A percentile compares a stretch with the other conserved stretches of the same genome.
Conservation (phyloP, 1,140 invertebrate genomes). For the Anastatus disparis region DNA sequence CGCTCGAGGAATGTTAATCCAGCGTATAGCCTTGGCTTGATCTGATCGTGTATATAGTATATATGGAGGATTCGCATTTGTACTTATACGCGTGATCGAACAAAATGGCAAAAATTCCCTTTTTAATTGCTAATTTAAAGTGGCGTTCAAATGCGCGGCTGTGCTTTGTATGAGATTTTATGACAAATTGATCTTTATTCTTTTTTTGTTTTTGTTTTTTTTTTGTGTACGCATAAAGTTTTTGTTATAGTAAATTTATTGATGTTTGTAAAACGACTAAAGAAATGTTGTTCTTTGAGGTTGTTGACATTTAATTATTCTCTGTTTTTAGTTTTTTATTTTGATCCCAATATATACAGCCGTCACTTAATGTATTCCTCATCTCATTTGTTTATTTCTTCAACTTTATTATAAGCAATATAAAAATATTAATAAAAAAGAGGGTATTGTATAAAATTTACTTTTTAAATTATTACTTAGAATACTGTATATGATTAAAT, state of each 20-base stretch:
- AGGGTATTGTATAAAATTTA: too few relatives aligned
- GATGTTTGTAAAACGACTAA: not conserved
- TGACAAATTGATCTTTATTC: not conserved
- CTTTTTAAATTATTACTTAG: too few relatives aligned
- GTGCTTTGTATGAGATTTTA: not conserved
- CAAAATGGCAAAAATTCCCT: not conserved
- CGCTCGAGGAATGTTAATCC: conserved; percentile 35
- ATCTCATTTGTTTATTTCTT: too few relatives aligned
- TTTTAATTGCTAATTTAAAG: too few relatives aligned
- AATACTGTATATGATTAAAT: too few relatives aligned
- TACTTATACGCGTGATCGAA: not conserved
- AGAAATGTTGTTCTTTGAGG: not conserved
- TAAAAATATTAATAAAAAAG: too few relatives aligned
- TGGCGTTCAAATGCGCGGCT: not conserved
- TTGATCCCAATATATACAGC: too few relatives aligned
- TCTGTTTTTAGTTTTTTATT: too few relatives aligned
- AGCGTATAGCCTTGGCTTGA: conserved; percentile 24
- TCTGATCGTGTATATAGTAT: not conserved
- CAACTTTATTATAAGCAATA: too few relatives aligned
- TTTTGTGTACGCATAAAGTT: not conserved
- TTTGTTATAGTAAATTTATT: too few relatives aligned
- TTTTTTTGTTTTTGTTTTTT: not conserved
- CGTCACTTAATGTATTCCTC: too few relatives aligned
- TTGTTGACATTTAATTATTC: not conserved
- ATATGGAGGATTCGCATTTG: too few relatives aligned